phyloP scores from a whole-genome alignment of 2,797 vertebrate species.

The Selene dorsalis region DNA sequence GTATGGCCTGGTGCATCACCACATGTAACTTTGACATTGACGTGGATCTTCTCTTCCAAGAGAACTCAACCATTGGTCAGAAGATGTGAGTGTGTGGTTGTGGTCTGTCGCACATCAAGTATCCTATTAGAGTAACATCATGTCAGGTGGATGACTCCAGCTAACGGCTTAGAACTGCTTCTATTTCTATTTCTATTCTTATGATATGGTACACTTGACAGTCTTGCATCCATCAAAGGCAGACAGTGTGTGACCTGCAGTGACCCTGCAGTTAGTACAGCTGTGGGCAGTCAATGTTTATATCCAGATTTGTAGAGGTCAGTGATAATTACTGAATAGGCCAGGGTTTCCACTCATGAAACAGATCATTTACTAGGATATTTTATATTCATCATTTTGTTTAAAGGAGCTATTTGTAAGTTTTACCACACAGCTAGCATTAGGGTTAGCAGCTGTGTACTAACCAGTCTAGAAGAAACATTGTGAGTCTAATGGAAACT shows the following conservation, averaged over 20 bases:
- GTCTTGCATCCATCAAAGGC: not conserved
- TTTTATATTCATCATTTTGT: not conserved
- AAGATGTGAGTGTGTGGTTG: constrained; percentile 93
- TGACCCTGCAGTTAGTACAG: not conserved
- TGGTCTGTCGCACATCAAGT: not conserved
- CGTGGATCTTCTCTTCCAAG: constrained; percentile 97
- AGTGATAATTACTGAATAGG: too few relatives aligned
- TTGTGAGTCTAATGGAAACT: too few relatives aligned
- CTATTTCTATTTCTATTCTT: too few relatives aligned
- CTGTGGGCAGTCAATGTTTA: not conserved
- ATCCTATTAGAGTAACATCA: too few relatives aligned
- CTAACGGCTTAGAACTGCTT: not conserved
- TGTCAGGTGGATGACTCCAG: not conserved
- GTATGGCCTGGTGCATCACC: constrained; percentile 99
- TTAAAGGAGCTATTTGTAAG: too few relatives aligned
- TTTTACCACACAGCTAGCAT: too few relatives aligned
- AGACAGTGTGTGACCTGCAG: not conserved
- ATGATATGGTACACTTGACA: not conserved
- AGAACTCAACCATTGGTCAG: constrained; percentile 98
- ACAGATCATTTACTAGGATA: too few relatives aligned
- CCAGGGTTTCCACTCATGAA: not conserved
- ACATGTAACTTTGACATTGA: constrained; percentile 97
- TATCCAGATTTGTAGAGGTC: not conserved
- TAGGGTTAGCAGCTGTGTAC: too few relatives aligned
- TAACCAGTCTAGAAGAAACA: too few relatives aligned